Evolutionary conservation across 1,140 invertebrate species (phyloP), one percentile per base, ranked within the genome.

Genomic region (Lepidurus arcticus): DNA sequence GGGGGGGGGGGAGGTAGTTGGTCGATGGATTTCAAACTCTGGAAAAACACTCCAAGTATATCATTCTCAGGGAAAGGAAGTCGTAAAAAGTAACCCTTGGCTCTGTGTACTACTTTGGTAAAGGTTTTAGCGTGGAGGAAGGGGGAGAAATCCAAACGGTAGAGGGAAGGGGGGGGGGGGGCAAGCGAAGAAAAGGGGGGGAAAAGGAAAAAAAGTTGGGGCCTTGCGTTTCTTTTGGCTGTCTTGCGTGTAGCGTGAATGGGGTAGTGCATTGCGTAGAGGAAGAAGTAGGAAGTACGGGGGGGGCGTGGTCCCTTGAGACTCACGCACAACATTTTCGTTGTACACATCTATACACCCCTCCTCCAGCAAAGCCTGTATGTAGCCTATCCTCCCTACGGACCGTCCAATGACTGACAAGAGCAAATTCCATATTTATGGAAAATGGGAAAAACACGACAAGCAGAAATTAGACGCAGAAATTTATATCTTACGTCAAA

Each of bases 341-440:
- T 3, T 4, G 53, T 65, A 65, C 53, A n/a, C 53, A 7, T 65
- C 1, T 65, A 21, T 65, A 65, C 13, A 65, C 53, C 53, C 53
- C 53, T 65, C 53, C 53, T 21, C 53, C 21, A n/a, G n/a, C 21
- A 34, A 4, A 34, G 5, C 21, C 53, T 65, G 16, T 65, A 7
- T 1, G 16, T 13, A 65, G 53, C 21, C 53, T 65, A 21, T n/a
- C 53, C 5, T 65, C 53, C 53, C 53, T 65, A 65, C 53, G 53
- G 53, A 65, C 53, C 34, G 21, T 65, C 53, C 53, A 65, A 65
- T 65, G 53, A 65, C 53, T 65, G 53, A 65, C 53, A 65, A 65
- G 53, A 65, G 34, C 53, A 65, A 65, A 65, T 65, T 65, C 53
- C 21, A 13, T 65, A 65, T 65, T 65, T 65, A 65, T 65, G n/a